phyloP scores from a whole-genome alignment of 2,888 invertebrate species.

The Chloromyia formosa region DNA sequence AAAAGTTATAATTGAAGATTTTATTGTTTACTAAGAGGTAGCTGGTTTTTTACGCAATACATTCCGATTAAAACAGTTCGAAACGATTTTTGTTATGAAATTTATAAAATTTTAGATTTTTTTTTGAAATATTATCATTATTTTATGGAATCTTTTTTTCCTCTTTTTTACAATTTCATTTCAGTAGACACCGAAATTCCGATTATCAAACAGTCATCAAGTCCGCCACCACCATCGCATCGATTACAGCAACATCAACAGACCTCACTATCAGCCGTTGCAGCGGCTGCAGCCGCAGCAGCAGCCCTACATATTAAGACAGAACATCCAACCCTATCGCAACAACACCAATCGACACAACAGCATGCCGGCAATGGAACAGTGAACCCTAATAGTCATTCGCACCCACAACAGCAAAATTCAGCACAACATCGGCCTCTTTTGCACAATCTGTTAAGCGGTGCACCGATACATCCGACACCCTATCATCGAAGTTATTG shows the following conservation, averaged over 20 bases:
- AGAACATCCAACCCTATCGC: slow-evolving; percentile 52
- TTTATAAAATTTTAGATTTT: too few relatives aligned
- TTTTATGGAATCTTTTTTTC: background rate
- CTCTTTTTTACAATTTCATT: slow-evolving; percentile 49
- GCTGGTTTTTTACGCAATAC: too few relatives aligned
- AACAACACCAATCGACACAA: slow-evolving; percentile 53
- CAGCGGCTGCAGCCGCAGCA: slow-evolving; percentile 57
- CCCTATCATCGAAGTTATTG: slow-evolving; percentile 64
- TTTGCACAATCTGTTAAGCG: slow-evolving; percentile 63
- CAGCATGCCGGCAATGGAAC: slow-evolving; percentile 41
- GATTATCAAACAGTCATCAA: slow-evolving; percentile 64
- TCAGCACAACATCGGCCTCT: slow-evolving; percentile 61
- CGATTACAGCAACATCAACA: slow-evolving; percentile 56
- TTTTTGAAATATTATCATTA: background rate
- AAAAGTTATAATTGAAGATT: too few relatives aligned
- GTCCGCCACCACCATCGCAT: slow-evolving; percentile 62
- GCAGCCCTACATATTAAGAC: slow-evolving; percentile 53
- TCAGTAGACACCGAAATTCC: slow-evolving; percentile 64
- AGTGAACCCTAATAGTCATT: slow-evolving; percentile 54
- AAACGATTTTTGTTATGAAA: too few relatives aligned
- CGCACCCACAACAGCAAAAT: slow-evolving; percentile 58
- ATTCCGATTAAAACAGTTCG: too few relatives aligned
- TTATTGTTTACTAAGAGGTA: too few relatives aligned
- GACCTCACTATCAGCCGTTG: slow-evolving; percentile 46
- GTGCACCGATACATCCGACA: slow-evolving; percentile 63